Base-by-base conservation (phyloP, 2,888 invertebrate genomes). In the Syrista parreyssii region DNA sequence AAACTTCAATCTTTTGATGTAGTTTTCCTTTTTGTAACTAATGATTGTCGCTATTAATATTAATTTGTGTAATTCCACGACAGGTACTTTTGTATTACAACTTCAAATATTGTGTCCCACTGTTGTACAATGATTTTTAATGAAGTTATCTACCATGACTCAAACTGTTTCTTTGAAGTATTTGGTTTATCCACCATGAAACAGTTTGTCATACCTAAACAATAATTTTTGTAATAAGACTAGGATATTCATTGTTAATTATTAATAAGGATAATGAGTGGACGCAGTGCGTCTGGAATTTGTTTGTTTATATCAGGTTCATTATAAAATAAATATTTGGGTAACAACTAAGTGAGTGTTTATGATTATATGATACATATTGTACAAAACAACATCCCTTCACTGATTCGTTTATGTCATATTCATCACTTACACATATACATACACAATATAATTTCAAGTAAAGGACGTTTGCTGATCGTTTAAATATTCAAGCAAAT, bases 381-480 rank as follows among this genome's bases (percentile, higher is more conserved):
- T 86, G 85, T 88, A 88, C 87, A 88, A 88, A 88, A 88, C 78
- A 87, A 87, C 86, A 85, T 87, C 85, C 83, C 81, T 79, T 86
- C 84, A 80, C 80, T 82, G 85, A 82, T 85, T 84, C 76, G 73
- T 80, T 84, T 84, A 81, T 81, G 80, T 83, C 79, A 82, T 78
- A 78, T 82, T 82, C 78, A 79, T 81, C 81, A 81, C 76, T 85
- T 85, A 83, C 74, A 79, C 75, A 78, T 75, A 75, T 80, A 83
- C 78, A 80, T 82, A 83, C 74, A 82, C 73, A 79, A 78, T 81
- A 80, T 82, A 82, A 83, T 76, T 81, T 80, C 75, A 69, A 74
- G 75, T 79, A 79, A 80, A 83, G 82, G 77, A 31, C 71, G 11
- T 71, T 31, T 71, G 71, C 71, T 9, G 9, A 55, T 55, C 23